Base-by-base conservation (phyloP, 2,113 vertebrate species). In the Galeopterus variegatus region DNA sequence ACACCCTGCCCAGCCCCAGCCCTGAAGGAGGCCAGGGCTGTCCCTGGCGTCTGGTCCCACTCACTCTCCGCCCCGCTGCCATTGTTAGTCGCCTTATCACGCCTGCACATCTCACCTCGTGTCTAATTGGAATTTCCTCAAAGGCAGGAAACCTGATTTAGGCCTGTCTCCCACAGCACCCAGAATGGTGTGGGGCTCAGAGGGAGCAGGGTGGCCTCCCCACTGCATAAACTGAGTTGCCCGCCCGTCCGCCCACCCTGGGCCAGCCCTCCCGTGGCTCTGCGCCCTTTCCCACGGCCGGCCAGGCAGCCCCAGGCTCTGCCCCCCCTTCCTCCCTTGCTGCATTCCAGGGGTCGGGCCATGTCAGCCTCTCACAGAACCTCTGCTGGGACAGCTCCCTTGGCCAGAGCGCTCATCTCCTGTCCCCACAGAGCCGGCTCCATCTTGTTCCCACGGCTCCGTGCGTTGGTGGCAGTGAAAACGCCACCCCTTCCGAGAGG, bases 141-240 rank as follows among this genome's bases (percentile, higher is more conserved):
- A 45, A 95, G 70, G 83, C 84, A 50, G 96, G 94, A 97, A 96
- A 31, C 82, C n/a, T 33, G 64, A 64, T 19, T 33, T 60, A 24
- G 81, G 65, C 10, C 14, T 89, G 91, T 64, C 33, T 48, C n/a
- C 96, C 76, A 8, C 11, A 65, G 79, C 82, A 50, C 48, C 84
- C 60, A 21, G 75, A 6, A 0, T 1, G 3, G 73, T 14, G 17
- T 41, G 65, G 64, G 58, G 75, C 52, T 64, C 62, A 33, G 64
- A 31, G 1, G 3, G n/a, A 52, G 54, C 54, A 21, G 23, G 0
- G 6, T 0, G 13, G 77, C 80, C 56, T 50, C 41, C 58, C 77
- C 23, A 23, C 58, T 24, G 8, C 6, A 21, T 48, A 52, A 23
- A 48, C 31, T 10, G 56, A 64, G 70, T 24, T 1, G 5, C 28